A percentile compares a stretch with the other conserved stretches of the same genome.
Conservation (phyloP, 2,888 invertebrate species). For the Gibbula magus region DNA sequence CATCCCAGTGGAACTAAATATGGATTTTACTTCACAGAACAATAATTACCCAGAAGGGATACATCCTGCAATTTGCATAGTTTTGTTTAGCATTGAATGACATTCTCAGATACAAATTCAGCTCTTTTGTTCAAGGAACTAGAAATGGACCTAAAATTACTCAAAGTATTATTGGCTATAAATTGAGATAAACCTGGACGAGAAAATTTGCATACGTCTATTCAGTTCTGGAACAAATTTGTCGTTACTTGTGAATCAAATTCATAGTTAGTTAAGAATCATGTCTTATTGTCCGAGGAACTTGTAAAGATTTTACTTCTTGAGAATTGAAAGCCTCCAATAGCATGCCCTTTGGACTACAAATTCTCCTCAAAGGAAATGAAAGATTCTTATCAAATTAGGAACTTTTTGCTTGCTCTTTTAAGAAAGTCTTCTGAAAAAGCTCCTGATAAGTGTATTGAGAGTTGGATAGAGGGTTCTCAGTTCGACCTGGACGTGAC, state of each 20-base stretch:
- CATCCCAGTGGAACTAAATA: too few species aligned
- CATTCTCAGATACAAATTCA: too few species aligned
- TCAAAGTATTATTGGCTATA: neutral
- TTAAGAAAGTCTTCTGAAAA: neutral
- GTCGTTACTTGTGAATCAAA: too few species aligned
- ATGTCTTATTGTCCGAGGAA: neutral
- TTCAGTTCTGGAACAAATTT: neutral
- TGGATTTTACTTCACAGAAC: too few species aligned
- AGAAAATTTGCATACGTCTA: neutral
- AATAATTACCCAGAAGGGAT: too few species aligned
- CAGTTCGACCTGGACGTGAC: neutral
- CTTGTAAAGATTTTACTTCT: neutral
- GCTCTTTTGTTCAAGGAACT: too few species aligned
- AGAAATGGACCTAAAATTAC: too few species aligned
- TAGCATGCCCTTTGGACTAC: neutral
- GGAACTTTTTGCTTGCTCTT: neutral
- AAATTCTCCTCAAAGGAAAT: slow-evolving; percentile 1
- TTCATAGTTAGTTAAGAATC: too few species aligned
- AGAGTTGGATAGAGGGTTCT: neutral
- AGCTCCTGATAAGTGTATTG: neutral
- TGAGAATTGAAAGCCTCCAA: neutral
- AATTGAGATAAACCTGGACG: neutral
- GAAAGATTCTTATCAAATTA: slow-evolving; percentile 13
- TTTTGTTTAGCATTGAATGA: too few species aligned
- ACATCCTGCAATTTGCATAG: too few species aligned